These are phyloP conservation scores for Isichthys henryi DNA, from an alignment of 2,113 vertebrate genomes.

Conservation along the genomic window DNA sequence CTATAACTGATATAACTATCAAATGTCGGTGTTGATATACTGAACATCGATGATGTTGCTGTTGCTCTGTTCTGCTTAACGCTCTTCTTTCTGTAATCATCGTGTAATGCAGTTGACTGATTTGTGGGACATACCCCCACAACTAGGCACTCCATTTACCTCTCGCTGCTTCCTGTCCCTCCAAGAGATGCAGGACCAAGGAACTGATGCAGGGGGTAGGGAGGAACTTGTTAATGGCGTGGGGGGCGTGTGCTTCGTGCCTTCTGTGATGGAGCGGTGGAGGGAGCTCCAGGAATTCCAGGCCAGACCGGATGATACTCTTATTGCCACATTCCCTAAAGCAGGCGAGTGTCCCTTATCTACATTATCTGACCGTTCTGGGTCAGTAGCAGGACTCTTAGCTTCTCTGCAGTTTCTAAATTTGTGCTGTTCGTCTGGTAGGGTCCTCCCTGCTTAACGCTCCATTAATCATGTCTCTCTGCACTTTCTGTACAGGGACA, in stretches of 20 bases:
- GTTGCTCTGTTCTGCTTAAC: background rate
- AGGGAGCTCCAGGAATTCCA: constrained; percentile 1
- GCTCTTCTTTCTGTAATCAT: background rate
- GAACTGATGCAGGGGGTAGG: background rate
- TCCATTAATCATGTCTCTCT: background rate
- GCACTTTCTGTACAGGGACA: constrained; percentile 17
- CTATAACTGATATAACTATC: background rate
- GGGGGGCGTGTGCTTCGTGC: constrained; percentile 12
- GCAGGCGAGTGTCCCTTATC: constrained; percentile 16
- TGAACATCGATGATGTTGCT: background rate
- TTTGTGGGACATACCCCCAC: background rate
- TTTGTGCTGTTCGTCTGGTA: background rate
- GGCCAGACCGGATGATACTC: constrained; percentile 24
- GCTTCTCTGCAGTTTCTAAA: background rate
- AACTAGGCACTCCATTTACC: background rate
- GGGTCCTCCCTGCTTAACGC: background rate
- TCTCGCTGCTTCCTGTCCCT: background rate
- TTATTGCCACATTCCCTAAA: constrained; percentile 31
- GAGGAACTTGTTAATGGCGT: background rate
- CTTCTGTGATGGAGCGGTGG: constrained; percentile 13
- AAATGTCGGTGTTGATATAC: background rate
- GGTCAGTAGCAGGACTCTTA: background rate
- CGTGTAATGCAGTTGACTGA: background rate
- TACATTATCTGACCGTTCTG: background rate
- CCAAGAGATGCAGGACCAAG: background rate